Evolutionary conservation across 1,140 invertebrate genomes (phyloP), one percentile per base, ranked within the genome.

Genomic region (Thalassaphorura encarpata): DNA sequence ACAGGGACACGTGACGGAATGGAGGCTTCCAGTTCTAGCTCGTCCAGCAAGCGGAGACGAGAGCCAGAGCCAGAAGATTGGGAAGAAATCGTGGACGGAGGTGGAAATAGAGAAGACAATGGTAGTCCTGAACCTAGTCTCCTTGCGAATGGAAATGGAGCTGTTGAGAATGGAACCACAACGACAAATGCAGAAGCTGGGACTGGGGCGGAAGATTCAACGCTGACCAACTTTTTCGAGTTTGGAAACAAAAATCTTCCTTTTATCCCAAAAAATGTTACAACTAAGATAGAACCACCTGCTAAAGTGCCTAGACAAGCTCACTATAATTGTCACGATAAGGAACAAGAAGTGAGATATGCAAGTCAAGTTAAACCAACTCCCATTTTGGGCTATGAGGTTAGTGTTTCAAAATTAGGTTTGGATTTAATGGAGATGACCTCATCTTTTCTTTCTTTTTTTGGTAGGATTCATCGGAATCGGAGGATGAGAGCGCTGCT

Each of bases 271-370:
- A 19, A 33, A 29, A 45, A 3, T 45, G 16, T 8, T 1, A 2
- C 24, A 1, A 29, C 33, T 31, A 27, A 45, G 1, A 16, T 46
- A 18, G 41, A 31, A 26, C 48, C 56, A 24, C 52, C 58, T 8
- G 24, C 58, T 1, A 60, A 60, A 45, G 29, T 54, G 26, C 52
- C 58, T 11, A 49, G 29, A 43, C 41, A 49, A 15, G 58, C 58
- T 39, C 60, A 61, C 40, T 61, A 61, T 40, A 57, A 54, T 39
- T 19, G 24, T 5, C 54, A 54, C 28, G 21, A 47, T 36, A 2
- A 24, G 1, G 54, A 61, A 28, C 54, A 58, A 28, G 55, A 61
- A 33, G 21, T 19, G 6, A 41, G 50, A 26, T 61, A 61, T 29
- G 40, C 52, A 29, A 18, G 3, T n/a, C 15, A 48, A 11, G 33